Conservation (phyloP, 2,113 vertebrate species). For the Syngnathus floridae region DNA sequence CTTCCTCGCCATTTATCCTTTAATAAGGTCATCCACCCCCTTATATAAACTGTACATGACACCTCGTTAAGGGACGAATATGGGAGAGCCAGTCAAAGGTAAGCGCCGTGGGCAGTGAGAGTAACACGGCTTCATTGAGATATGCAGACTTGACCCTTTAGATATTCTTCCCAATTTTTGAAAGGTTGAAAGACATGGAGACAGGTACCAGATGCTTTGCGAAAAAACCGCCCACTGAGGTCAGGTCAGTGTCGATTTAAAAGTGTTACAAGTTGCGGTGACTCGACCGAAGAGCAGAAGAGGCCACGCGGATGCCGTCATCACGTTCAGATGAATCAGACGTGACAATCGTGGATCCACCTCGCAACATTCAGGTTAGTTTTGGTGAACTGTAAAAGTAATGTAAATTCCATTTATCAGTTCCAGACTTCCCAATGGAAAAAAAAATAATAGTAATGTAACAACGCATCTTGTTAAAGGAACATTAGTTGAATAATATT, state of each 20-base stretch:
- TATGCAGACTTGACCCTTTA: conserved; percentile 1
- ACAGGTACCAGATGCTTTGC: background rate
- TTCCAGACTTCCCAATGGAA: too few species aligned
- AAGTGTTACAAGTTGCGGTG: background rate
- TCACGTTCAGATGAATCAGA: background rate
- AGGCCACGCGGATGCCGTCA: background rate
- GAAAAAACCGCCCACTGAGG: background rate
- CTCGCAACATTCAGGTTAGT: background rate
- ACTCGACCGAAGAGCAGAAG: background rate
- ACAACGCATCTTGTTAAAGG: background rate
- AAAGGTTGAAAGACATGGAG: background rate
- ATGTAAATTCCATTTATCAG: too few species aligned
- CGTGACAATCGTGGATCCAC: background rate
- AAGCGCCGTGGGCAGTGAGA: conserved; percentile 10
- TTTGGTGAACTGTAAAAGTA: background rate
- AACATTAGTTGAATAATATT: conserved; percentile 1
- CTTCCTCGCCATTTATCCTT: conserved; percentile 36
- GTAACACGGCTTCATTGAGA: background rate
- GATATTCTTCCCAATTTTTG: conserved; percentile 3
- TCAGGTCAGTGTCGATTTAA: background rate
- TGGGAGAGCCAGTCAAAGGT: conserved; percentile 25
- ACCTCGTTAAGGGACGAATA: conserved; percentile 59
- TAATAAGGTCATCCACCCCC: conserved; percentile 69
- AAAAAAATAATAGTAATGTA: too few species aligned
- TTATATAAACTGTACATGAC: conserved; percentile 65